A percentile compares a stretch with the other conserved stretches of the same genome.
Conservation (phyloP, 2,797 vertebrate genomes). For the Australoheros facetus region DNA sequence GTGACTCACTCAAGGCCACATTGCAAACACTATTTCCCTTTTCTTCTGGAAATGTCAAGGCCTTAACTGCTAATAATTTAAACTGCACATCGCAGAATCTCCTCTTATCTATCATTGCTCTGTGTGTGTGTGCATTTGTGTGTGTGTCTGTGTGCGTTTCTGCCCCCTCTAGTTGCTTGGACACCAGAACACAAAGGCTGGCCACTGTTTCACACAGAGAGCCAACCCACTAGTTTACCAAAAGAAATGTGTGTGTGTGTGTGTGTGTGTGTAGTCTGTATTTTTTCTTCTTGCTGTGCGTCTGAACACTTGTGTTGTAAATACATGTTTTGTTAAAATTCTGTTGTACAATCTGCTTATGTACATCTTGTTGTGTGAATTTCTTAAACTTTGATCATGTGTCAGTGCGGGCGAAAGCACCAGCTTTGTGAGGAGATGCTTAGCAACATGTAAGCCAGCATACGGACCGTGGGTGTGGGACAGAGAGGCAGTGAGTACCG, state of each 20-base stretch:
- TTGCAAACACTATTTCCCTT: background rate
- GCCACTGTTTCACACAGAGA: slow-evolving; percentile 15
- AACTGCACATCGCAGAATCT: slow-evolving; percentile 1
- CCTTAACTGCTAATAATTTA: slow-evolving; percentile 15
- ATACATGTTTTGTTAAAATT: background rate
- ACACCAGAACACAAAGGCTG: slow-evolving; percentile 40
- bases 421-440: slow-evolving; percentile 10
- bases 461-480: slow-evolving; percentile 65
- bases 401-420: background rate
- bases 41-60: slow-evolving; percentile 34
- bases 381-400: background rate
- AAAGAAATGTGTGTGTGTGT: background rate
- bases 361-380: background rate
- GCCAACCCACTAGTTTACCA: slow-evolving; percentile 30
- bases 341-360: background rate
- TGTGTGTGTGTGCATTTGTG: background rate
- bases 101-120: background rate
- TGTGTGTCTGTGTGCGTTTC: slow-evolving; percentile 4
- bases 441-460: slow-evolving; percentile 51
- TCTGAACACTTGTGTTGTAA: background rate
- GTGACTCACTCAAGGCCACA: background rate
- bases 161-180: slow-evolving; percentile 51
- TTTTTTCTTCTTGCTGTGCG: background rate
- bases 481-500: slow-evolving; percentile 29
- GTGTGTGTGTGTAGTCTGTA: background rate